Base-by-base conservation (phyloP, 2,797 vertebrate species). In the Micromesistius poutassou region DNA sequence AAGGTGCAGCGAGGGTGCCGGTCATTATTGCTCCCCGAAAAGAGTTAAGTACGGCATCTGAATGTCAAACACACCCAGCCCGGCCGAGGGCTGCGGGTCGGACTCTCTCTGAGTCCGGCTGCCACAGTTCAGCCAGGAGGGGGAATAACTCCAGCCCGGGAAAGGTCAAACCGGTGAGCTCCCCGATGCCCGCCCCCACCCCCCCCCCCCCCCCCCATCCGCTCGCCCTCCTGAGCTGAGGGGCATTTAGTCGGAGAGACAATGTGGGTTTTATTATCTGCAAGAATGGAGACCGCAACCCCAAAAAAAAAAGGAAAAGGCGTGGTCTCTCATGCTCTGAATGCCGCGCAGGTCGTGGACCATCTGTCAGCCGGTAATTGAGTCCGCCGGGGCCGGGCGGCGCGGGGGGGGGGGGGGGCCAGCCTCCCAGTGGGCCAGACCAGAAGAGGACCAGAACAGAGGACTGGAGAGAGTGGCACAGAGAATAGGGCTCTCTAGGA, bases 351-450 rank as follows among this genome's bases (percentile, higher is more conserved):
- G 87, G 91, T 91, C 82, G 87, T 35, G 85, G 88, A 88, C 92
- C 92, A 93, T 93, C 91, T 93, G 92, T 92, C 91, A 88, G 90
- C 85, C 85, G 84, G 85, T 93, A 93, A 93, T 93, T 93, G 92
- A 91, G 92, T 93, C 92, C 91, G 91, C 79, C 77, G 91, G 91
- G 91, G 87, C 88, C 83, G 79, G 82, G 82, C 91, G 89, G 31
- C 84, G 89, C 85, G 89, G 87, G 79, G 82, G 82, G 90, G 89
- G 35, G 86, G 89, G 87, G 89, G 87, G 87, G 77, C 75, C 25
- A 79, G 82, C 80, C 79, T 82, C 86, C 92, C 86, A 87, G 76
- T 77, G 87, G 89, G 87, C 87, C 74, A 19, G 42, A 88, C 90
- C 89, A 88, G 22, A 35, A 55, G 22, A 38, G 16, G 71, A 10